phyloP scores from a whole-genome alignment of 2,888 invertebrate species.

The Acutogordius australiensis region DNA sequence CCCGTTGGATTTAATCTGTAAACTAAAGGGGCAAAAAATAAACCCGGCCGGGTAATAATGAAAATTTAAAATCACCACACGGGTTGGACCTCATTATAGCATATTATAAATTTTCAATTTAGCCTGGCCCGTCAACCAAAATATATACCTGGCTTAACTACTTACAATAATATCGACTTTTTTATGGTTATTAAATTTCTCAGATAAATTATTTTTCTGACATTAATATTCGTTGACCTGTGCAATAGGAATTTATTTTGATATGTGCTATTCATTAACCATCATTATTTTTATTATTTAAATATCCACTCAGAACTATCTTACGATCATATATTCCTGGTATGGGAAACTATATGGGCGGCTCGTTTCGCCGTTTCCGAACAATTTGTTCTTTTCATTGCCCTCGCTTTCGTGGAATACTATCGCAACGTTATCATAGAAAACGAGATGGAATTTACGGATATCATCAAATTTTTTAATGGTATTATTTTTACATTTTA shows the following conservation, averaged over 20 bases:
- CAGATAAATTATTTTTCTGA: too few species aligned
- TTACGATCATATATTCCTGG: conserved; percentile 62
- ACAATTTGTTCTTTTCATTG: conserved; percentile 68
- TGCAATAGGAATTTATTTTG: background rate
- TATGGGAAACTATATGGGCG: conserved; percentile 90
- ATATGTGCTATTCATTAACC: conserved; percentile 9
- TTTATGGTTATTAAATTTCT: too few species aligned
- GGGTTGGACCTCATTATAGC: too few species aligned
- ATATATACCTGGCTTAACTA: too few species aligned
- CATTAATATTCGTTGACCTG: conserved; percentile 14
- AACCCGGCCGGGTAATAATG: too few species aligned
- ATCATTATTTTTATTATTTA: too few species aligned
- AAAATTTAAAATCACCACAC: too few species aligned
- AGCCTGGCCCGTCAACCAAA: too few species aligned
- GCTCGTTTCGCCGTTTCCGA: conserved; percentile 52
- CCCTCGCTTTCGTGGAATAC: conserved; percentile 58
- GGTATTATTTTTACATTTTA: conserved; percentile 22
- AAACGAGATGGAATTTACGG: conserved; percentile 87
- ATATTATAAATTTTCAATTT: too few species aligned
- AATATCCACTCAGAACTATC: conserved; percentile 46
- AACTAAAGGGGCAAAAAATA: too few species aligned
- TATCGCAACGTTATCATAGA: conserved; percentile 73
- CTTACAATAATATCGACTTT: too few species aligned
- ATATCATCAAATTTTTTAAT: conserved; percentile 88
- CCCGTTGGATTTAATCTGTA: too few species aligned